These are phyloP conservation scores for Urocynchramus pylzowi DNA, from an alignment of 2,113 vertebrate species.

Conservation along the genomic window DNA sequence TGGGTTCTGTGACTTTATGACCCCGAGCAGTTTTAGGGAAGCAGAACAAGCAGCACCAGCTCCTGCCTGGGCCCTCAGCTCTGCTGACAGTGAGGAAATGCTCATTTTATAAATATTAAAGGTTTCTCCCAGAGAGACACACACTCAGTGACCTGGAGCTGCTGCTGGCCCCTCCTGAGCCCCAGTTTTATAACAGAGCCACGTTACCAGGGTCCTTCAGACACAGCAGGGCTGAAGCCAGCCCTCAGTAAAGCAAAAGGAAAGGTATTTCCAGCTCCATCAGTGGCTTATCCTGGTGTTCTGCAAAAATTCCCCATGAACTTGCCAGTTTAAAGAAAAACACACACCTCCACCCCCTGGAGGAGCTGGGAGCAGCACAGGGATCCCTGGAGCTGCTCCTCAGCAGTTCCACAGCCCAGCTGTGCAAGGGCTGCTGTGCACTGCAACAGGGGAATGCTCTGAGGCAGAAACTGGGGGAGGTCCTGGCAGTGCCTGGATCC, in stretches of 20 bases:
- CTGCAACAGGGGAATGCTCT: background rate
- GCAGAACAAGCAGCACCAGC: background rate
- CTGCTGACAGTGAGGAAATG: background rate
- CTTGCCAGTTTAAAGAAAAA: background rate
- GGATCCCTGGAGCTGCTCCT: background rate
- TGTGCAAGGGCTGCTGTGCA: background rate
- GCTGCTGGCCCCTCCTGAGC: background rate
- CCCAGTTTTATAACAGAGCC: background rate
- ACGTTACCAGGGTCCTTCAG: accelerated
- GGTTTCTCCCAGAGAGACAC: background rate
- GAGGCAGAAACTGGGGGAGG: background rate
- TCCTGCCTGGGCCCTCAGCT: background rate
- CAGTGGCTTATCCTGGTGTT: background rate
- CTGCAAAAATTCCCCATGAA: background rate
- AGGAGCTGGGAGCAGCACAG: background rate
- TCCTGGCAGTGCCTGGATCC: background rate
- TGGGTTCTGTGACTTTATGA: background rate
- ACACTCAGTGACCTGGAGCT: background rate
- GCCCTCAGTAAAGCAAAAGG: background rate
- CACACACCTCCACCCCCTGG: background rate
- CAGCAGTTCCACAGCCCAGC: background rate
- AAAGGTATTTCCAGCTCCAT: background rate
- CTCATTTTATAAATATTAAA: background rate
- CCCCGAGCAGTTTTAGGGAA: accelerated
- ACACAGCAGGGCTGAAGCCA: background rate